Evolutionary conservation across 1,140 invertebrate species (phyloP).

Genomic region (Phymastichus coffea): DNA sequence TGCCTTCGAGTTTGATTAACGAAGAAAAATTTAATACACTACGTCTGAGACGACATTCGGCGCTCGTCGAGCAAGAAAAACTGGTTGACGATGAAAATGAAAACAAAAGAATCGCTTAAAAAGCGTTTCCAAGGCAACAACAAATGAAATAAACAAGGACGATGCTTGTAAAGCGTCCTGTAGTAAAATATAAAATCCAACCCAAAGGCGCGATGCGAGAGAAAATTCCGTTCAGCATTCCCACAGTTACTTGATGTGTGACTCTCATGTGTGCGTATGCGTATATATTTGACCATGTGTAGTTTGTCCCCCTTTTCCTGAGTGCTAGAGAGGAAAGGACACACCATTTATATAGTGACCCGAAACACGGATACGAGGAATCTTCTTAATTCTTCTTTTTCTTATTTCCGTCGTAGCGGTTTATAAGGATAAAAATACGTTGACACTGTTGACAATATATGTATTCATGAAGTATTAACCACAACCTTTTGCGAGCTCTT

Average conservation of each 20-base stretch:
- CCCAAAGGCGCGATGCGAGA: conserved; percentile 20
- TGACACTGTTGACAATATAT: conserved; percentile 21
- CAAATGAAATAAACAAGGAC: too few relatives aligned
- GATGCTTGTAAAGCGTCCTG: too few relatives aligned
- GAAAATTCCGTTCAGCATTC: conserved; percentile 4
- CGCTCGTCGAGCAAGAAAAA: neutral
- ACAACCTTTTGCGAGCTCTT: conserved; percentile 3
- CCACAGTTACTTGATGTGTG: neutral
- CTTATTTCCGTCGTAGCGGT: neutral
- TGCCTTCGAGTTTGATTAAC: conserved; percentile 41
- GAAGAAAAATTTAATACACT: conserved; percentile 15
- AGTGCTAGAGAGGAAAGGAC: too few relatives aligned
- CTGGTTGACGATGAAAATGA: conserved; percentile 2
- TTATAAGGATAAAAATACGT: neutral
- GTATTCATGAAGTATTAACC: conserved; percentile 14
- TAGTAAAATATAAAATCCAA: too few relatives aligned
- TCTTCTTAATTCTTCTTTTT: neutral
- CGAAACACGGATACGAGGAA: too few relatives aligned
- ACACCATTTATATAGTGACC: too few relatives aligned
- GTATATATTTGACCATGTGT: neutral
- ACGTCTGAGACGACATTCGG: conserved; percentile 8
- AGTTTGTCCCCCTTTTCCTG: conserved; percentile 2
- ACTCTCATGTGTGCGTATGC: neutral
- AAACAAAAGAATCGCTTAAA: neutral
- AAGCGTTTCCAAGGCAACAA: neutral